Base-by-base conservation (phyloP, 2,888 invertebrate species). In the Hydroisotoma schaefferi region DNA sequence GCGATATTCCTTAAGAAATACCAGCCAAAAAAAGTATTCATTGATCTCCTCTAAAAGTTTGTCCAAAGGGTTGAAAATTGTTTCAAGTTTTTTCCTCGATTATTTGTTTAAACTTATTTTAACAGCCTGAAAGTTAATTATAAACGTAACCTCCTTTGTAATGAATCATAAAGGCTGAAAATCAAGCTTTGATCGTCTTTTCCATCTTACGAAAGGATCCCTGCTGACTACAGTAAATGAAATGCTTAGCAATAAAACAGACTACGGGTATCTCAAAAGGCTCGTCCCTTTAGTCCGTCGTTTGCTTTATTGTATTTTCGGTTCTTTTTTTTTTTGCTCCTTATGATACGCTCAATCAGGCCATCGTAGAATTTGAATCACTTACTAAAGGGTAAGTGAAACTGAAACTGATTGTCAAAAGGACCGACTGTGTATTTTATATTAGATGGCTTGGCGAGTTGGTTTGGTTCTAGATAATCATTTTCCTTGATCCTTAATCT, bases 331-430 rank as follows among this genome's bases (percentile, higher is more conserved):
- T 40, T 40, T 40, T 40, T 5, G 15, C n/a, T 20, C 40, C 40
- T 40, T 15, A 4, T 40, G 40, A 40, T 40, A 40, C 40, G 40
- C n/a, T 40, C 40, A 15, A 40, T 40, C 40, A 40, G 20, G 20
- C 15, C 15, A 4, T 20, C 40, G 40, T 18, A 18, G 40, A 40
- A 40, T 40, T 40, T 40, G 40, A 40, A 40, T 40, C 40, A 40
- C 40, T 40, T 40, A 15, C 8, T 20, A 15, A 18, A 18, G 15
- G 20, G 8, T 40, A n/a, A 49, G 26, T 49, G 49, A 49, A 49
- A 49, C 49, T 49, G 49, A 49, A 27, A 49, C 49, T 25, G 49
- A 49, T 49, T 49, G 49, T 49, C 49, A 40, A 49, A 49, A 49
- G 49, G 49, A 26, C 49, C 49, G 49, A 49, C 49, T 2, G 20